A percentile compares a stretch with the other conserved stretches of the same genome.
Conservation (phyloP, 23 tunicate genomes). For the Pegea sp. region DNA sequence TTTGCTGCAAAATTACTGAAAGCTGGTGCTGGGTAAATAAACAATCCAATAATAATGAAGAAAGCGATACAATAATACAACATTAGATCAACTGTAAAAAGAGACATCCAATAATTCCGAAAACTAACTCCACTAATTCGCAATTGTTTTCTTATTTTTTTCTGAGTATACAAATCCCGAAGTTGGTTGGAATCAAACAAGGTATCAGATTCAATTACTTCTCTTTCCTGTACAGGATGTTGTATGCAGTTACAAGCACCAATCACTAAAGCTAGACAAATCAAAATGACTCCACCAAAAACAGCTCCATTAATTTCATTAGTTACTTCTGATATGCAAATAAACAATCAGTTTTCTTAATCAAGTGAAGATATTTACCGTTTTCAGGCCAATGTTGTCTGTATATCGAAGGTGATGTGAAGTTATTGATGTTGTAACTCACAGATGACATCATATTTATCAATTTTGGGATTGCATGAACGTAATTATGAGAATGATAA, state of each 20-base stretch:
- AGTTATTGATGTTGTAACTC: too few relatives aligned
- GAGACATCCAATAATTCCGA: slow-evolving; percentile 33
- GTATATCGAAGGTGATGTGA: too few relatives aligned
- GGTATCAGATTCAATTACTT: slow-evolving; percentile 12
- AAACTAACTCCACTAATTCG: slow-evolving; percentile 65
- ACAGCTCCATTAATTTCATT: slow-evolving; percentile 40
- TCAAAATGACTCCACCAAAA: slow-evolving; percentile 67
- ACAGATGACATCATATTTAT: too few relatives aligned
- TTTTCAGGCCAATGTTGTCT: too few relatives aligned
- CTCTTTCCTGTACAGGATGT: slow-evolving; percentile 56
- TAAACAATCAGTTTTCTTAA: too few relatives aligned
- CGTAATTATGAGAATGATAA: too few relatives aligned
- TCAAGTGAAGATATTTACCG: too few relatives aligned
- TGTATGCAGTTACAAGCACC: slow-evolving; percentile 5
- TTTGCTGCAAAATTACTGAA: slow-evolving; percentile 26
- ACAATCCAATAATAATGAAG: slow-evolving; percentile 30
- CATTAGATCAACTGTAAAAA: slow-evolving; percentile 14
- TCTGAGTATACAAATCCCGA: slow-evolving; percentile 7
- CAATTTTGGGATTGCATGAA: too few relatives aligned
- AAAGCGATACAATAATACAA: slow-evolving; percentile 21
- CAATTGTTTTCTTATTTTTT: slow-evolving; percentile 43
- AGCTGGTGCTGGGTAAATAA: slow-evolving; percentile 16
- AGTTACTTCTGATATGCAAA: too few relatives aligned
- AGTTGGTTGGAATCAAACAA: neutral
- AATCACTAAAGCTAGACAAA: slow-evolving; percentile 34